These are phyloP conservation scores for Riparia riparia DNA, from an alignment of 2,113 vertebrate genomes.

Conservation along the genomic window DNA sequence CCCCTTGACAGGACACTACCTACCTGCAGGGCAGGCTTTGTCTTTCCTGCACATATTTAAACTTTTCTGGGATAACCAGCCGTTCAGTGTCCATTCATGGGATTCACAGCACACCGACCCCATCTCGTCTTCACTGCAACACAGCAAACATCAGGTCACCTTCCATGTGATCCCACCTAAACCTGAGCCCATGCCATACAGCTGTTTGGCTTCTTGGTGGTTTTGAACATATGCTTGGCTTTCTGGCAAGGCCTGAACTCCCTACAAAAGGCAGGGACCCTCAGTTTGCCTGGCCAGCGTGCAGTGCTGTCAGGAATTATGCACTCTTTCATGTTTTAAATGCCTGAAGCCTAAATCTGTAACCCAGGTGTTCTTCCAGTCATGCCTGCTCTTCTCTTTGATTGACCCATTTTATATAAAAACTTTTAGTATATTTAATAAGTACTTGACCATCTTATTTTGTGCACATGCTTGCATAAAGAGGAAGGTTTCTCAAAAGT, in stretches of 20 bases:
- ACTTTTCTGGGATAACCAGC: not conserved
- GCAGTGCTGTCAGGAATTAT: not conserved
- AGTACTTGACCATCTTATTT: not conserved
- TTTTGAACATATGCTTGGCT: not conserved
- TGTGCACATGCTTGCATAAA: not conserved
- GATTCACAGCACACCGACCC: slow-evolving; percentile 28
- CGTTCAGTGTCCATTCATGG: not conserved
- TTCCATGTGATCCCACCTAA: slow-evolving; percentile 23
- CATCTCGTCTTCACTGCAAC: not conserved
- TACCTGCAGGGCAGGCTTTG: not conserved
- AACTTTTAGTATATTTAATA: not conserved
- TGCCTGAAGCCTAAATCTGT: not conserved
- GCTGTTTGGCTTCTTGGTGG: not conserved
- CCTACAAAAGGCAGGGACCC: not conserved
- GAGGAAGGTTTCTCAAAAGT: slow-evolving; percentile 36
- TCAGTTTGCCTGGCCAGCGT: not conserved
- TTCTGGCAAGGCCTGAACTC: not conserved
- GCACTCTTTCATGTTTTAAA: not conserved
- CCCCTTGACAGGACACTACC: not conserved
- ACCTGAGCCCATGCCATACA: not conserved
- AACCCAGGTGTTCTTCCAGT: not conserved
- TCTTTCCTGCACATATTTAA: not conserved
- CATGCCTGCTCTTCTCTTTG: not conserved
- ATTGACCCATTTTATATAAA: not conserved
- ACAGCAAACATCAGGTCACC: slow-evolving; percentile 40